Evolutionary conservation across 2,113 vertebrate genomes (phyloP).

Genomic region (Parus major): DNA sequence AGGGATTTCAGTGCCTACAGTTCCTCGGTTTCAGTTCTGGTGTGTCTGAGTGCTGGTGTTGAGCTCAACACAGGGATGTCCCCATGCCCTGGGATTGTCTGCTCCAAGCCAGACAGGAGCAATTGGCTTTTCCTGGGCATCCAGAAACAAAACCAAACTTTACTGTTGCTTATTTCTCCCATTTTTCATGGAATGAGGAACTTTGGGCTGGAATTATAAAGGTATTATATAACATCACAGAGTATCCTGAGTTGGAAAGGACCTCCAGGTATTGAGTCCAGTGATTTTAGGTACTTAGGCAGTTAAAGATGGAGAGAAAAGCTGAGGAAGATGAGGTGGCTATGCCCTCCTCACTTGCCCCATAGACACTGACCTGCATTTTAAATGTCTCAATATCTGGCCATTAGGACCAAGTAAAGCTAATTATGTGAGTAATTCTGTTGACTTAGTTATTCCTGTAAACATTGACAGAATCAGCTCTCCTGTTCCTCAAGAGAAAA

Average conservation of each 20-base stretch:
- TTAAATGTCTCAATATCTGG: background rate
- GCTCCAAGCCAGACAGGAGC: background rate
- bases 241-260: background rate
- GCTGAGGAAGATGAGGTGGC: background rate
- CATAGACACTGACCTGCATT: background rate
- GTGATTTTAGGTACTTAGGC: background rate
- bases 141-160: background rate
- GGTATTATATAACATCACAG: background rate
- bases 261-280: background rate
- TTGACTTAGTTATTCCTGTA: conserved; percentile 23
- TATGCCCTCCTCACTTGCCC: background rate
- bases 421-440: conserved; percentile 31
- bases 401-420: conserved; percentile 10
- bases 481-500: background rate
- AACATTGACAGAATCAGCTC: conserved; percentile 22
- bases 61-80: background rate
- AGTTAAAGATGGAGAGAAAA: background rate
- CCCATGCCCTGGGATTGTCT: background rate
- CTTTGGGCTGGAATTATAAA: background rate
- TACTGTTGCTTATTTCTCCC: fast-evolving
- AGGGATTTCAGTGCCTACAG: background rate
- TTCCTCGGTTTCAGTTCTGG: background rate
- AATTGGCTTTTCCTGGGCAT: background rate
- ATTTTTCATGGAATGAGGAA: background rate
- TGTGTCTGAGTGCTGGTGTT: background rate